Conservation (phyloP, 1,140 invertebrate genomes). For the Drosophila nebulosa region DNA sequence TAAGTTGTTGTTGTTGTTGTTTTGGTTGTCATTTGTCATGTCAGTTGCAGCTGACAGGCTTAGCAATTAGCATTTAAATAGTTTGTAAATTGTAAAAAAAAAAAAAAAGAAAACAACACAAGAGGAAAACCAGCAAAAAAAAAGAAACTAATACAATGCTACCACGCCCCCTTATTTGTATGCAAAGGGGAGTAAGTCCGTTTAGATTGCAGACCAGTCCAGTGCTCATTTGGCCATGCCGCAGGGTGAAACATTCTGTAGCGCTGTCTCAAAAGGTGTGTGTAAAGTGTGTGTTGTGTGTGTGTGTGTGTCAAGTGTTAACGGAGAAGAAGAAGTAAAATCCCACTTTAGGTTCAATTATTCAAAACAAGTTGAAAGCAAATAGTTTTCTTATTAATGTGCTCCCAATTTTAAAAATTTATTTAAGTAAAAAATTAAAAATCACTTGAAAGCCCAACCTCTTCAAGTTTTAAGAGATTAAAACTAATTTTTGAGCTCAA, state of each 20-base stretch:
- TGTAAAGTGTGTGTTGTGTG: no score
- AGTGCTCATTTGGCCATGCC: constrained; percentile 53
- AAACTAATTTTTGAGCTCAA: no score
- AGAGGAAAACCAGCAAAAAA: no score
- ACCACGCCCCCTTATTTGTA: constrained; percentile 33
- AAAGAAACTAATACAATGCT: background rate
- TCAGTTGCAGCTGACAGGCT: constrained; percentile 54
- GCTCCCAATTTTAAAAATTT: no score
- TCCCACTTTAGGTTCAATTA: no score
- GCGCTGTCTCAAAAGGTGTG: constrained; percentile 58
- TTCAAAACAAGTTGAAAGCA: no score
- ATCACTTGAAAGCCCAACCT: no score
- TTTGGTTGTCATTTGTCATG: constrained; percentile 53
- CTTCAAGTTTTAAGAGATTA: no score
- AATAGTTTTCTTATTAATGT: no score
- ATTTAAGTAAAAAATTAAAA: no score
- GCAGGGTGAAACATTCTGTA: constrained; percentile 62
- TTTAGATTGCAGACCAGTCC: background rate
- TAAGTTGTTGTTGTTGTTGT: background rate
- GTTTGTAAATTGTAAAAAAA: constrained; percentile 42
- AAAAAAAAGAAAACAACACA: background rate
- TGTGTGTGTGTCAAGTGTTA: background rate
- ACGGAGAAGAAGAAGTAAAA: background rate
- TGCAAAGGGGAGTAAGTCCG: background rate
- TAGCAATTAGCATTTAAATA: constrained; percentile 60